Base-by-base conservation (phyloP, 2,888 invertebrate genomes). In the Imbricaverruca yamaguchii region DNA sequence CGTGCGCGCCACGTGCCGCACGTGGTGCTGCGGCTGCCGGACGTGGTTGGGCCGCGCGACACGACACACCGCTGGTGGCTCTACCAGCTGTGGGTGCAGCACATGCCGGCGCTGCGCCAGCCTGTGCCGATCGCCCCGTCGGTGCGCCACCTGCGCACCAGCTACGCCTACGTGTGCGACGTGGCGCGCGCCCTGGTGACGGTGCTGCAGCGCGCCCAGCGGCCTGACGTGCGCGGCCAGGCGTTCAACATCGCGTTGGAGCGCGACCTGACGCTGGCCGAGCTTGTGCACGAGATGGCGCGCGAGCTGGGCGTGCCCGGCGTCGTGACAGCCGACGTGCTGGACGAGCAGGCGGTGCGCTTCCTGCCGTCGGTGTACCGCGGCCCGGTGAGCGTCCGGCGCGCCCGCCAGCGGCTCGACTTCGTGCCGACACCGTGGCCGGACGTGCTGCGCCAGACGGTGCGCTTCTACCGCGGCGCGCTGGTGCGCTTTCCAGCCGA, bases 11-110 rank as follows among this genome's bases (percentile, higher is more conserved):
- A 86, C 8, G 83, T 87, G 7, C 86, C 87, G 0, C 80, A 80
- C 80, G 67, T 81, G 65, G 78, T 80, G 15, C 85, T 89, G 9
- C 85, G 89, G 61, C 85, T 89, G 25, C 88, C 89, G 0, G 89
- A 89, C 83, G 88, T 89, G 6, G 84, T 89, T 21, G 89, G 89
- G 13, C 86, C 87, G 63, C 84, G 88, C 56, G 89, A 89, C 84
- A 88, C 87, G 53, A 89, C 89, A 0, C 86, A 87, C 81, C 84
- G 89, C 12, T 88, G 86, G 86, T 89, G 88, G 88, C 85, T 87
- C 7, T 89, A 88, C 84, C 88, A 88, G 82, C 82, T 88, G 83
- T 89, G 88, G 88, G 84, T 88, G 18, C 55, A 74, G 74, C 11
- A 74, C 74, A 53, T 53, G 21, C 21, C 53, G 7, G 74, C 53